A percentile compares a stretch with the other conserved stretches of the same genome.
Evolutionary conservation across 2,888 invertebrate genomes (phyloP).

Genomic region (Meloe dianella): DNA sequence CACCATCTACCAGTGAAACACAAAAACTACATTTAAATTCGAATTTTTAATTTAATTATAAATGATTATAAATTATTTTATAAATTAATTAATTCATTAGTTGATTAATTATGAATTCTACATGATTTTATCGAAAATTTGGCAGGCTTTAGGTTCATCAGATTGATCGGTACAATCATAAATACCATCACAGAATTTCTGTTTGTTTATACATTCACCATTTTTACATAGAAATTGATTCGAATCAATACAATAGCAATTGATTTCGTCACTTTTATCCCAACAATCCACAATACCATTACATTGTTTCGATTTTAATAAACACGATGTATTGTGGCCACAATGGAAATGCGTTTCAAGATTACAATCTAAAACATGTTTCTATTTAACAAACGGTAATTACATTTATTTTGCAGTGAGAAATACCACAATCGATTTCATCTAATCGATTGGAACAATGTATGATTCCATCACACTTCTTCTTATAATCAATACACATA

Average conservation of each 20-base stretch:
- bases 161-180: constrained; percentile 71
- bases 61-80: background rate
- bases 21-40: too few relatives aligned
- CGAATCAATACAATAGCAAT: constrained; percentile 67
- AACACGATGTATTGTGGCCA: constrained; percentile 75
- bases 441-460: constrained; percentile 79
- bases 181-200: constrained; percentile 69
- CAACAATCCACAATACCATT: constrained; percentile 78
- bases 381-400: constrained; percentile 10
- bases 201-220: constrained; percentile 67
- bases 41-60: background rate
- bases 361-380: constrained; percentile 67
- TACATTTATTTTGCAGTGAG: background rate
- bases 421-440: constrained; percentile 74
- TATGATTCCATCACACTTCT: constrained; percentile 74
- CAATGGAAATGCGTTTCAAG: constrained; percentile 73
- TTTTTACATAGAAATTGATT: constrained; percentile 62
- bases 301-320: constrained; percentile 71
- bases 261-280: constrained; percentile 77
- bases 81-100: too few relatives aligned
- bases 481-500: constrained; percentile 68
- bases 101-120: too few relatives aligned
- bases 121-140: constrained; percentile 13
- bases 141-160: constrained; percentile 70
- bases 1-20: background rate